Evolutionary conservation across 2,888 invertebrate species (phyloP).

Genomic region (Chorisops tibialis): DNA sequence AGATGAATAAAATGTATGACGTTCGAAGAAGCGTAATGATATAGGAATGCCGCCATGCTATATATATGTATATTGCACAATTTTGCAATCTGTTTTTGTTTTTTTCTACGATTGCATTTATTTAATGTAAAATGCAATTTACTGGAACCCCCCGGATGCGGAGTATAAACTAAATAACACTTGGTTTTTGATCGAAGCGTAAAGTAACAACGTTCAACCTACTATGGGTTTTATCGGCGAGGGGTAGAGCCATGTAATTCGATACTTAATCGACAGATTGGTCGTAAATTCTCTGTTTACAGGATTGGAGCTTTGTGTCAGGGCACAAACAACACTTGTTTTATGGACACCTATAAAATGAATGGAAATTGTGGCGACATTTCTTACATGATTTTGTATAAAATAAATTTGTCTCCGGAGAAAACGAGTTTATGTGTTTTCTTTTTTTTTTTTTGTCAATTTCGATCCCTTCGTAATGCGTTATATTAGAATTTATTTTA

Average conservation of each 20-base stretch:
- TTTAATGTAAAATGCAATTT: slow-evolving; percentile 1
- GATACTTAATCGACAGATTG: slow-evolving; percentile 53
- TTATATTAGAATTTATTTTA: no score
- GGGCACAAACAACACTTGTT: slow-evolving; percentile 5
- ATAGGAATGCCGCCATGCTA: no score
- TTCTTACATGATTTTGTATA: background rate
- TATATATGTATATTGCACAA: no score
- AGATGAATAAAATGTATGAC: background rate
- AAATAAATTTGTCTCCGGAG: background rate
- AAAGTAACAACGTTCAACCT: background rate
- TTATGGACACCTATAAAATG: slow-evolving; percentile 15
- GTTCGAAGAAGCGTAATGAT: slow-evolving; percentile 3
- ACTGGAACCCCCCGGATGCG: background rate
- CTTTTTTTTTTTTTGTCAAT: no score
- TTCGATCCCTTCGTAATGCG: no score
- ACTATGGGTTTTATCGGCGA: background rate
- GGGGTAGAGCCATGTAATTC: slow-evolving; percentile 46
- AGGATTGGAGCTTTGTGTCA: slow-evolving; percentile 1
- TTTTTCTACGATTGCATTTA: no score
- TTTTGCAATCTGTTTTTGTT: no score
- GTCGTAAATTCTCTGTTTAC: slow-evolving; percentile 47
- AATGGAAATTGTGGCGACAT: background rate
- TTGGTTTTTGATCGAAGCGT: background rate
- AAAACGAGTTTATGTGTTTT: background rate
- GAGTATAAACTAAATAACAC: background rate